Conservation (phyloP, 2,797 vertebrate species). For the Liparis tanakae region DNA sequence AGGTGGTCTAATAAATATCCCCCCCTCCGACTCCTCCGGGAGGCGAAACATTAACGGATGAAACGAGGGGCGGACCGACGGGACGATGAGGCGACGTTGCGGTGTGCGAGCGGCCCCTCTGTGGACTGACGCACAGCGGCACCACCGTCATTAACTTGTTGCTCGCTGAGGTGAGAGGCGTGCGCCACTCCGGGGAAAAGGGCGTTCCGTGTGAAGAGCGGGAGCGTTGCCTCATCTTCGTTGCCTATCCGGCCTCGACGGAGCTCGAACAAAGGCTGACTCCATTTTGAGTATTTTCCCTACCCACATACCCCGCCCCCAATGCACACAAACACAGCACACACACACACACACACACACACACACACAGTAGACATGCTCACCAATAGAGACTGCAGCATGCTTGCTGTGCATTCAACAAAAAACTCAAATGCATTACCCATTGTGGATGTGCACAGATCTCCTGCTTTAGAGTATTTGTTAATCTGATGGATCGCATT, state of each 20-base stretch:
- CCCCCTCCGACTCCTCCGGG: slow-evolving; percentile 18
- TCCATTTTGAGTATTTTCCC: slow-evolving; percentile 75
- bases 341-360: slow-evolving; percentile 26
- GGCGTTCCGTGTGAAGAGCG: slow-evolving; percentile 26
- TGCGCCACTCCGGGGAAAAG: slow-evolving; percentile 46
- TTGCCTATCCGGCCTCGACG: slow-evolving; percentile 28
- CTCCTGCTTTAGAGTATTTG: slow-evolving; percentile 6
- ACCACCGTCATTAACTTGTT: slow-evolving; percentile 66
- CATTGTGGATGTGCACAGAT: slow-evolving; percentile 15
- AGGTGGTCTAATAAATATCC: slow-evolving; percentile 50
- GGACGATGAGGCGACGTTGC: slow-evolving; percentile 40
- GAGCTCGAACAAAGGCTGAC: slow-evolving; percentile 49
- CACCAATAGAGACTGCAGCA: slow-evolving; percentile 27
- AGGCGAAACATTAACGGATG: slow-evolving; percentile 37
- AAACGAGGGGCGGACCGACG: slow-evolving; percentile 22
- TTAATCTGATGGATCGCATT: slow-evolving; percentile 17
- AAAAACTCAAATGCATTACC: slow-evolving; percentile 5
- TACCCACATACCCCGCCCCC: slow-evolving; percentile 65
- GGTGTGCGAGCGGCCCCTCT: slow-evolving; percentile 49
- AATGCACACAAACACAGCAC: slow-evolving; percentile 60
- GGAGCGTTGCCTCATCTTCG: slow-evolving; percentile 39
- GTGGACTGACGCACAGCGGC: slow-evolving; percentile 58
- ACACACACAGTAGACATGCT: slow-evolving; percentile 41
- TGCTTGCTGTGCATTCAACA: slow-evolving; percentile 7
- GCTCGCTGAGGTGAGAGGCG: slow-evolving; percentile 59